Base-by-base conservation (phyloP, 92 coral and sea anemone species). In the Porites evermanni region DNA sequence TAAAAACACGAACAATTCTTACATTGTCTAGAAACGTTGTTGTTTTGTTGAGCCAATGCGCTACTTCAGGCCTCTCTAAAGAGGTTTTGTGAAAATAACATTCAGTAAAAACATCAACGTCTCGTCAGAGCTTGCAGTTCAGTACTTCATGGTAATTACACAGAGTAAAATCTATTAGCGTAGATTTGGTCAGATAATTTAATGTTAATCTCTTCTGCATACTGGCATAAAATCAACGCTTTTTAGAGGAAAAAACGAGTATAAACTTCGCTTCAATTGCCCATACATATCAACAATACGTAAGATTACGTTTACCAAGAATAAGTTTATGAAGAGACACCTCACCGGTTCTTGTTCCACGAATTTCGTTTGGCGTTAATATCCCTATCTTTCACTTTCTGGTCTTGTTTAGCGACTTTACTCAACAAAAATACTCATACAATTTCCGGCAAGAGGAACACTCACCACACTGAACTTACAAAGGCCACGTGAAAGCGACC, bases 401-500 rank as follows among this genome's bases (percentile, higher is more conserved):
- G 50, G 70, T 56, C 14, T 24, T 58, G 59, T 64, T 81, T 19
- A 23, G 51, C 63, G 14, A 6, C 53, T 38, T 9, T 56, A 12
- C 73, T 17, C 24, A 17, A 58, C 68, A 72, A n/a, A 80, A 29
- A 56, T 71, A 56, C 77, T 29, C 1, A 32, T 18, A 51, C 69
- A 58, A 71, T 70, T 69, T 23, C 78, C 77, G 77, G 60, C 67
- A 58, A 38, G 47, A 70, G 59, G 77, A 60, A 59, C 78, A 70
- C 64, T 63, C 23, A 65, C 64, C 63, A 44, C 64, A 24, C 65
- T 74, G 69, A 64, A 14, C 87, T 63, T 53, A 64, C 87, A 83
- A 83, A 61, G 54, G 80, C 87, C 87, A 83, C 80, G 87, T 83
- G 87, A 83, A 83, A 47, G n/a, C n/a, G 59, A 63, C 70, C 20